Percentiles rank a stretch among this genome's conserved stretches.
Conservation (phyloP, 2,888 invertebrate genomes). For the Mythimna albipuncta region DNA sequence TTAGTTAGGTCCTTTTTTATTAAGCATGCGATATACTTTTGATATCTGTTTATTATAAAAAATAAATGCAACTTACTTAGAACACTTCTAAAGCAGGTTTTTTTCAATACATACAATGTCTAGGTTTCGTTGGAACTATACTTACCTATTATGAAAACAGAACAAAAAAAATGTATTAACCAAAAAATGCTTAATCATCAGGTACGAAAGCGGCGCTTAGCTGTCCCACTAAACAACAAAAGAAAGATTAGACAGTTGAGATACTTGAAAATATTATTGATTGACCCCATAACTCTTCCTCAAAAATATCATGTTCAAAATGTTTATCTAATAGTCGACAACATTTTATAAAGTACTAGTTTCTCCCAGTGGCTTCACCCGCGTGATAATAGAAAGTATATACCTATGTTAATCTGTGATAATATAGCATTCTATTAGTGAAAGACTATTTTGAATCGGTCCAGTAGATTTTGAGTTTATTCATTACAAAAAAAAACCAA, state of each 20-base stretch:
- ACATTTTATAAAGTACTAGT: too few species aligned
- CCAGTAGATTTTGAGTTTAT: too few species aligned
- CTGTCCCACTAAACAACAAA: background rate
- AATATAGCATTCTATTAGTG: too few species aligned
- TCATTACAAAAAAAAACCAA: too few species aligned
- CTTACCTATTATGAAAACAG: background rate
- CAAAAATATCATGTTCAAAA: background rate
- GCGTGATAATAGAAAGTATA: too few species aligned
- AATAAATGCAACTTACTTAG: background rate
- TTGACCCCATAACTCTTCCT: conserved; percentile 2
- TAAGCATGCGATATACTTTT: background rate
- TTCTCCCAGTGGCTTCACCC: too few species aligned
- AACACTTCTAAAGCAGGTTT: background rate
- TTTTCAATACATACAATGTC: background rate
- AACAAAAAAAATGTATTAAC: background rate
- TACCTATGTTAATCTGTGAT: too few species aligned
- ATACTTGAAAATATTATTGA: conserved; percentile 5
- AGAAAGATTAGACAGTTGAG: background rate
- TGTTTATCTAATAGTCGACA: too few species aligned
- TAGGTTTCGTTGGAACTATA: background rate
- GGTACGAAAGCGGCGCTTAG: background rate
- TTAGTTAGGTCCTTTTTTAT: too few species aligned
- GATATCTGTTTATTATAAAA: background rate
- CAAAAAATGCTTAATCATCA: background rate
- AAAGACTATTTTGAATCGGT: too few species aligned